These are phyloP conservation scores for Sternarchorhynchus goeldii DNA, from an alignment of 2,797 vertebrate genomes.

Conservation along the genomic window DNA sequence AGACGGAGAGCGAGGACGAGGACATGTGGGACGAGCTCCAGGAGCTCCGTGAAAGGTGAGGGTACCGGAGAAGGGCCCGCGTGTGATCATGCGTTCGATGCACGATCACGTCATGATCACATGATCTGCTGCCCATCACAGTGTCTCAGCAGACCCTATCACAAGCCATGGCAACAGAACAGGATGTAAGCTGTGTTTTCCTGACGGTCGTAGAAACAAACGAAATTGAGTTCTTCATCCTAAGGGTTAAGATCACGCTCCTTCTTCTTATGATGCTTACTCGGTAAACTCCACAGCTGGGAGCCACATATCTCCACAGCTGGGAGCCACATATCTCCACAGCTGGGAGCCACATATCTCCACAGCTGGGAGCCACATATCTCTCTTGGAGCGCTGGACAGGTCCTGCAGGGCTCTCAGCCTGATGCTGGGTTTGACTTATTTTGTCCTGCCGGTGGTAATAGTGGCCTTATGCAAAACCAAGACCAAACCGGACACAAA, in stretches of 20 bases:
- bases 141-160: too few relatives aligned
- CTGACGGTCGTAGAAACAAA: too few relatives aligned
- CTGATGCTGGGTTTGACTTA: neutral
- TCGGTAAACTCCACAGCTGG: too few relatives aligned
- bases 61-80: neutral
- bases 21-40: slow-evolving; percentile 88
- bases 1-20: slow-evolving; percentile 83
- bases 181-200: too few relatives aligned
- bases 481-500: neutral
- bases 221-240: too few relatives aligned
- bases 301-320: neutral
- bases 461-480: neutral
- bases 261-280: neutral
- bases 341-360: too few relatives aligned
- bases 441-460: neutral
- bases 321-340: neutral
- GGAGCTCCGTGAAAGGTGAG: slow-evolving; percentile 87
- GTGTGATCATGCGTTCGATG: too few relatives aligned
- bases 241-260: too few relatives aligned
- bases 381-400: neutral
- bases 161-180: too few relatives aligned
- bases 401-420: neutral
- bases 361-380: too few relatives aligned
- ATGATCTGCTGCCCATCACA: too few relatives aligned
- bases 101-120: too few relatives aligned